phyloP scores from a whole-genome alignment of 2,888 invertebrate species.

The Cataglyphis rosenhaueri region DNA sequence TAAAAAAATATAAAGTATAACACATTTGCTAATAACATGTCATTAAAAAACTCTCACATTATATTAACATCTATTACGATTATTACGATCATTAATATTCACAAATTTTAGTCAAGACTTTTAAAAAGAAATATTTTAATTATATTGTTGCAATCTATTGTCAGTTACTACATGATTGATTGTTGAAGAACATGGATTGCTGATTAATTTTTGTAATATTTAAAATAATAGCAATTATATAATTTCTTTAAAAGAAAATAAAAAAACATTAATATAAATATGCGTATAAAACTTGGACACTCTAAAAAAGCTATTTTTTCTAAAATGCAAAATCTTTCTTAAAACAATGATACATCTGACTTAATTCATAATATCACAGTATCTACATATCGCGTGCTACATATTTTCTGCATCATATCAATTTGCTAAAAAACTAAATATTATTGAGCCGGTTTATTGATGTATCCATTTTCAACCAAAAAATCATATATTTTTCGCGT shows the following conservation, averaged over 20 bases:
- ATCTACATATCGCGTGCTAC: neutral
- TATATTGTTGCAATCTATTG: neutral
- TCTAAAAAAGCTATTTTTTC: conserved; percentile 5
- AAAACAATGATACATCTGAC: conserved; percentile 21
- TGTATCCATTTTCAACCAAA: conserved; percentile 90
- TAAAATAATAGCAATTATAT: neutral
- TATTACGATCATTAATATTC: neutral
- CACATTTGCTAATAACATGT: neutral
- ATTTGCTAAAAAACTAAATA: neutral
- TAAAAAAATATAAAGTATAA: neutral
- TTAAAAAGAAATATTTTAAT: neutral
- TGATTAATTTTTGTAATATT: neutral
- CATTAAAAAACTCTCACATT: neutral
- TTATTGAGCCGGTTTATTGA: conserved; percentile 87
- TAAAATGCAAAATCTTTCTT: conserved; percentile 6
- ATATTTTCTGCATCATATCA: neutral
- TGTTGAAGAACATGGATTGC: neutral
- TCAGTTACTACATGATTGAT: neutral
- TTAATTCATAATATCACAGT: conserved; percentile 63
- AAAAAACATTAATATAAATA: neutral
- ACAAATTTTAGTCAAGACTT: neutral
- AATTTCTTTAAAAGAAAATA: conserved; percentile 6
- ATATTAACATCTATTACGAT: neutral
- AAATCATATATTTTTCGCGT: conserved; percentile 95
- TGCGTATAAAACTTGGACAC: conserved; percentile 2